Conservation (phyloP, 2,888 invertebrate species). For the Acanthosepion pharaonis region DNA sequence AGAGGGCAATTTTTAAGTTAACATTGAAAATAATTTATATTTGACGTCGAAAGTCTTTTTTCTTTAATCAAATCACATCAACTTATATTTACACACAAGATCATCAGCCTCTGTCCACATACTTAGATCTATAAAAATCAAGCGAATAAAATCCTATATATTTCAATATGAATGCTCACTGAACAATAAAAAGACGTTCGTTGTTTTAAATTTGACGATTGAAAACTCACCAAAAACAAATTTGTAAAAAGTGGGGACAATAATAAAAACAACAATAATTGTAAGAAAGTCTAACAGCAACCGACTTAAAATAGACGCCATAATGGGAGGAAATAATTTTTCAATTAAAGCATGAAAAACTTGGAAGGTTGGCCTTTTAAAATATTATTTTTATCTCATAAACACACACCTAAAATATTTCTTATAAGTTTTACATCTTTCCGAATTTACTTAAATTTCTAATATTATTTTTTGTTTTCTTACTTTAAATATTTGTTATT, state of each 20-base stretch:
- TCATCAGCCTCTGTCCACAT: background rate
- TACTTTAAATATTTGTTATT: background rate
- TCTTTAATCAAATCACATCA: background rate
- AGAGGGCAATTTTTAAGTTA: background rate
- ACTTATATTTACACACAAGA: background rate
- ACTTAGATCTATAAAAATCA: background rate
- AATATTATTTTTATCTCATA: background rate
- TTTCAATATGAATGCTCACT: background rate
- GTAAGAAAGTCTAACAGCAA: background rate
- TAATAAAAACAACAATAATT: background rate
- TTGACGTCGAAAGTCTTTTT: background rate
- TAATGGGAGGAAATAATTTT: constrained; percentile 4
- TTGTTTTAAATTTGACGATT: background rate
- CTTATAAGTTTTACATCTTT: background rate
- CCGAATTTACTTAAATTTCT: background rate
- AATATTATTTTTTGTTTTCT: background rate
- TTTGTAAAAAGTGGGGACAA: background rate
- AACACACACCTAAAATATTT: background rate
- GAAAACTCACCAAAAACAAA: background rate
- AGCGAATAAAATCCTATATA: background rate
- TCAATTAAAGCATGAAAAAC: background rate
- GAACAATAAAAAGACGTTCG: background rate
- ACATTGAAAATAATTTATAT: background rate
- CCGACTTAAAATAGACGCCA: background rate
- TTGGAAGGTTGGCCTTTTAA: background rate